Evolutionary conservation across 2,888 invertebrate species (phyloP), one percentile per base, ranked within the genome.

Genomic region (Drosophila picticornis): DNA sequence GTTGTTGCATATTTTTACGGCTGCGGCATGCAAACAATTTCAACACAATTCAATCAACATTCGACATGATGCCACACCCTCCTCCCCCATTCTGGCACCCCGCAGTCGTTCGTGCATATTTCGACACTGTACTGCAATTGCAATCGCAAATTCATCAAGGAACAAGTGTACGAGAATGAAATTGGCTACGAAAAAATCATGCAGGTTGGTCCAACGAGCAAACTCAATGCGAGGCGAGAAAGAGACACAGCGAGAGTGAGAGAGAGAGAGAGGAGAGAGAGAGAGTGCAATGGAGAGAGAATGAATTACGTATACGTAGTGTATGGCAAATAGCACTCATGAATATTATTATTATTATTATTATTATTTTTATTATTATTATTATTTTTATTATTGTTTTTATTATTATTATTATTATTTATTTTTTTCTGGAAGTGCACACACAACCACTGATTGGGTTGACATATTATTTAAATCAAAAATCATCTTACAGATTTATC

Each of bases 161-260:
- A 93, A 80, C 91, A 91, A 81, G 92, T 94, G 55, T 93, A 93
- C 81, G 93, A 93, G 80, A 91, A 89, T 70, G 92, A 93, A 88
- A 93, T 93, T 91, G 93, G 93, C 72, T 93, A 93, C 88, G 93
- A 93, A 88, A 93, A 93, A 91, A 91, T 93, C 81, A 93, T 93
- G 84, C 93, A 93, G 92, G 93, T 93, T 79, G 81, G 81, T 69
- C 48, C 50, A 68, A 59, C 53, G 75, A 43, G 29, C 55, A 62
- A 36, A 46, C 48, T 52, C 36, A 58, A 34, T 62, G 60, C 29
- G 43, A 25, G n/a, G 9, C 7, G n/a, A 43, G 38, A 58, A 43
- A 58, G 5, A 32, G 22, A 6, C 7, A 22, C 13, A 10, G 5
- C 13, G 46, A 4, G 5, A 40, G 5, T n/a, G 4, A 9, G 19